Evolutionary conservation across 2,113 vertebrate genomes (phyloP).

Genomic region (Hymenochirus boettgeri): DNA sequence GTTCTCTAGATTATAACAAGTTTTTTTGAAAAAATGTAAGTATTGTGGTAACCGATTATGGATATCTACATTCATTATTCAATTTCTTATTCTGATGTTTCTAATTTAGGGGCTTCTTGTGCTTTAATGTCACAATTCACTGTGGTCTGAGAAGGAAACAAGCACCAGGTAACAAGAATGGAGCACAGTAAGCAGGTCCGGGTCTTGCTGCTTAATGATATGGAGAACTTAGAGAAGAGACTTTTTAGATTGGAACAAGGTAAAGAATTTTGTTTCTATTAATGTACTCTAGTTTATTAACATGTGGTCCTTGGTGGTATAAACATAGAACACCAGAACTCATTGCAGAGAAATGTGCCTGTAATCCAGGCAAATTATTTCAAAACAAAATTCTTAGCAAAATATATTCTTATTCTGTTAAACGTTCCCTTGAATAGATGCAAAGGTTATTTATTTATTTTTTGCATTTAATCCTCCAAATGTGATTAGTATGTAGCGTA

Average conservation of each 20-base stretch:
- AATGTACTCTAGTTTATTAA: too few relatives aligned
- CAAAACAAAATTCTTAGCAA: too few relatives aligned
- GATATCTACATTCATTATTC: neutral
- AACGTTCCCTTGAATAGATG: too few relatives aligned
- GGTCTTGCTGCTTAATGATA: slow-evolving; percentile 71
- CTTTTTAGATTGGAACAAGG: slow-evolving; percentile 86
- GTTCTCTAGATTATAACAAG: neutral
- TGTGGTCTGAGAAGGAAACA: slow-evolving; percentile 48
- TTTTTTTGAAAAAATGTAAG: slow-evolving; percentile 28
- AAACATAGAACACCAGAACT: too few relatives aligned
- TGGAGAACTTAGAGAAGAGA: slow-evolving; percentile 79
- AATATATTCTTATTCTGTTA: too few relatives aligned
- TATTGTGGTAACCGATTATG: neutral
- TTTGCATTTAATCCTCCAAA: too few relatives aligned
- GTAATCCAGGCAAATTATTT: too few relatives aligned
- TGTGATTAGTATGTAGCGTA: too few relatives aligned
- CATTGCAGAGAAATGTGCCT: too few relatives aligned
- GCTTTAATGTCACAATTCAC: slow-evolving; percentile 36
- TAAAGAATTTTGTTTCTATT: slow-evolving; percentile 45
- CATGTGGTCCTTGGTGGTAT: too few relatives aligned
- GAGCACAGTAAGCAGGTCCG: slow-evolving; percentile 63
- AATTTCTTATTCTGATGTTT: slow-evolving; percentile 16
- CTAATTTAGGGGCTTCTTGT: slow-evolving; percentile 48
- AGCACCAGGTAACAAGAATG: slow-evolving; percentile 57
- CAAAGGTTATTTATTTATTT: too few relatives aligned